These are phyloP conservation scores for Thumatha senex DNA, from an alignment of 2,888 invertebrate genomes.

Conservation along the genomic window DNA sequence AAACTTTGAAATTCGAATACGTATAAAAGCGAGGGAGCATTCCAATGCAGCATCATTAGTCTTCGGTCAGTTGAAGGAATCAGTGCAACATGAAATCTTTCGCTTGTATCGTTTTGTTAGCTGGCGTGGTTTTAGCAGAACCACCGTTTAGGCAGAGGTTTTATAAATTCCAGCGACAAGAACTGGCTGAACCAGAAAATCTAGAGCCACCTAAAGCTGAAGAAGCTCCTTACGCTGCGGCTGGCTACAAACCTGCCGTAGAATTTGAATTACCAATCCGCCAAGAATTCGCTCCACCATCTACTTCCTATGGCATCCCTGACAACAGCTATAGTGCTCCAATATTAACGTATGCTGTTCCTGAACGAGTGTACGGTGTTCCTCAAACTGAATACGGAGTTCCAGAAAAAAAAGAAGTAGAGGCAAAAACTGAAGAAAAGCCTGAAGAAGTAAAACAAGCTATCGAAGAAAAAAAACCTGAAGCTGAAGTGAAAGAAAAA, in stretches of 20 bases:
- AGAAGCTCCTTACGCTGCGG: constrained; percentile 66
- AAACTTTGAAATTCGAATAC: constrained; percentile 49
- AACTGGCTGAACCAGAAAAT: constrained; percentile 39
- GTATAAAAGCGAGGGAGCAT: constrained; percentile 61
- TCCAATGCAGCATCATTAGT: constrained; percentile 69
- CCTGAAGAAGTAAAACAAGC: constrained; percentile 17
- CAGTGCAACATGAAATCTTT: constrained; percentile 60
- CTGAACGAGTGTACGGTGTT: constrained; percentile 46
- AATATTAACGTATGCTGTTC: constrained; percentile 59
- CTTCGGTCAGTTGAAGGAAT: constrained; percentile 53
- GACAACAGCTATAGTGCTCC: constrained; percentile 72
- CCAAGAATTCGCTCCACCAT: constrained; percentile 59
- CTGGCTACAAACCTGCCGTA: constrained; percentile 63
- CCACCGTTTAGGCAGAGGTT: constrained; percentile 61
- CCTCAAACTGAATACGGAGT: constrained; percentile 39
- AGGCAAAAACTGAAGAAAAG: constrained; percentile 14
- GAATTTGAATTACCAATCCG: constrained; percentile 68
- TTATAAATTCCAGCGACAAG: constrained; percentile 60
- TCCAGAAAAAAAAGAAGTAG: constrained; percentile 30
- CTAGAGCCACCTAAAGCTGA: constrained; percentile 39
- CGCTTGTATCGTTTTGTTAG: constrained; percentile 59
- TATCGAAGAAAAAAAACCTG: constrained; percentile 21
- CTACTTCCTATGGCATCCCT: constrained; percentile 67
- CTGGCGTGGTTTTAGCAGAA: constrained; percentile 61
- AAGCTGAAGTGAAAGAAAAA: constrained; percentile 33